These are phyloP conservation scores for Monopterus albus DNA, from an alignment of 2,113 vertebrate genomes.

Conservation along the genomic window DNA sequence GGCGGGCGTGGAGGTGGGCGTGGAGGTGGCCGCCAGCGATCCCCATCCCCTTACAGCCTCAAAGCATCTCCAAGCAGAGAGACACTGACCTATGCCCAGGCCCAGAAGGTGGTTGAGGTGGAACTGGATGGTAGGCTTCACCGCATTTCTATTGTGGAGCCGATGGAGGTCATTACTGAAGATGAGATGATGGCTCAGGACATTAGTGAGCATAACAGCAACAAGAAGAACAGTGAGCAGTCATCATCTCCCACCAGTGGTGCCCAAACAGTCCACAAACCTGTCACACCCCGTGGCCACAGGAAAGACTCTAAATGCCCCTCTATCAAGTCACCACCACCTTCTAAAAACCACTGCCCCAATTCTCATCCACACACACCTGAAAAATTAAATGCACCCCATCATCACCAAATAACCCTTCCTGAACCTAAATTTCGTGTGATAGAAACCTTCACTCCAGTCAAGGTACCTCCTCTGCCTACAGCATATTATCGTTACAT, in stretches of 20 bases:
- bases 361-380: slow-evolving; percentile 62
- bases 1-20: slow-evolving; percentile 78
- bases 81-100: slow-evolving; percentile 93
- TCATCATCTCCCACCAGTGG: slow-evolving; percentile 84
- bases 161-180: slow-evolving; percentile 94
- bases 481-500: slow-evolving; percentile 92
- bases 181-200: slow-evolving; percentile 97
- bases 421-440: slow-evolving; percentile 92
- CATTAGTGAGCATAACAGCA: slow-evolving; percentile 96
- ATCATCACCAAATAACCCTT: slow-evolving; percentile 81
- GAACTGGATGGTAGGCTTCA: slow-evolving; percentile 96
- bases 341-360: slow-evolving; percentile 72
- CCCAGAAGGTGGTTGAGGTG: slow-evolving; percentile 96
- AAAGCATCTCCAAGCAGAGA: slow-evolving; percentile 92
- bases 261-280: slow-evolving; percentile 84
- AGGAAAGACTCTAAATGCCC: slow-evolving; percentile 86
- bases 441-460: slow-evolving; percentile 85
- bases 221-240: slow-evolving; percentile 98
- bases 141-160: slow-evolving; percentile 95
- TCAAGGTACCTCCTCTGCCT: slow-evolving; percentile 85
- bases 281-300: slow-evolving; percentile 84
- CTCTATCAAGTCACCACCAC: slow-evolving; percentile 57
- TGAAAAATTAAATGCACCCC: slow-evolving; percentile 65
- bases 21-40: slow-evolving; percentile 82
- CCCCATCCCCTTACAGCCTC: slow-evolving; percentile 91